phyloP scores from a whole-genome alignment of 2,888 invertebrate genomes.

The Drosophila quinaria region DNA sequence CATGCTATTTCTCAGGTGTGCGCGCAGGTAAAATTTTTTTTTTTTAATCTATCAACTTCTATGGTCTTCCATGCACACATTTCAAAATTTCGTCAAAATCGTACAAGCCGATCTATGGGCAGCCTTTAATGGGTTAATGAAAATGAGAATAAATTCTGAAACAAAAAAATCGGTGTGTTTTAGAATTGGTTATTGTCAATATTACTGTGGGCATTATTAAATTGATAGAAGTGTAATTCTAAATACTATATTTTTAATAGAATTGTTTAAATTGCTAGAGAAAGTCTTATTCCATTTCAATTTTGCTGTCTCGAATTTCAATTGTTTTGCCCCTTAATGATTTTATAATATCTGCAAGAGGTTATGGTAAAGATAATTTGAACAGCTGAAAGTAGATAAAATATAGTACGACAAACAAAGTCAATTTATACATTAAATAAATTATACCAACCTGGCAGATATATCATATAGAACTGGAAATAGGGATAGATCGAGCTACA shows the following conservation, averaged over 20 bases:
- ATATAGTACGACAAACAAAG: neutral
- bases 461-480: neutral
- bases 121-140: too few species aligned
- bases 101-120: too few species aligned
- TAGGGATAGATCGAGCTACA: constrained; percentile 9
- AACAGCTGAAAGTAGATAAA: constrained; percentile 4
- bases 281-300: too few species aligned
- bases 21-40: too few species aligned
- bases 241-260: neutral
- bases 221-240: neutral
- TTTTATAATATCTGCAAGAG: neutral
- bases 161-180: neutral
- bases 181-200: neutral
- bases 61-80: too few species aligned
- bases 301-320: too few species aligned
- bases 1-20: too few species aligned
- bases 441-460: constrained; percentile 5
- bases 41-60: too few species aligned
- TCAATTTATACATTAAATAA: neutral
- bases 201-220: neutral
- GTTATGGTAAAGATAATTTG: constrained; percentile 16
- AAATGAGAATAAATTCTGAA: neutral
- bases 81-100: too few species aligned
- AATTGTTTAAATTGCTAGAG: neutral
- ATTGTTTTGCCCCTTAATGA: too few species aligned